Base-by-base conservation (phyloP, 2,888 invertebrate species). In the Scaptodrosophila latifasciaeformis region DNA sequence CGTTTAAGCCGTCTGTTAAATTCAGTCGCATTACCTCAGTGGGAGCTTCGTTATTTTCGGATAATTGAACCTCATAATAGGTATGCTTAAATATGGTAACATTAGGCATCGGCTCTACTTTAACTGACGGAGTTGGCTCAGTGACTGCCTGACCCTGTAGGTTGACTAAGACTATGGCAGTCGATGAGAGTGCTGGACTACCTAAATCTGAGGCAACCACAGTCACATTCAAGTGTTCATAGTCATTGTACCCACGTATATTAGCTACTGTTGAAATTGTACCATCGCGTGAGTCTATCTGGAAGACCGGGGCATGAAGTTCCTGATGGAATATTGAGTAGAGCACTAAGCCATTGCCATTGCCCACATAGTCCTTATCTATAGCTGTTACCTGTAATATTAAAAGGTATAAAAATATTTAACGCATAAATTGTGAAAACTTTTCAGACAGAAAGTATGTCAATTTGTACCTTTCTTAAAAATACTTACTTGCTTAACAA, bases 281-380 rank as follows among this genome's bases (percentile, higher is more conserved):
- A 7, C 96, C 96, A 77, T 95, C 94, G 74, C 95, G 92, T 0
- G 94, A 94, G 82, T 96, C 95, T 46, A 96, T 93, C 15, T 92
- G 88, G 81, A 96, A 95, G 37, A 92, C 84, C 0, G 90, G 86
- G 31, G 89, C 88, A 44, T 83, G 84, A 72, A 90, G 89, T 60
- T 90, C 91, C 60, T 88, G 88, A 57, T 92, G 90, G 0, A 91
- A 90, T 39, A 95, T 87, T 67, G 93, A 92, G 66, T 92, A 96
- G 0, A 95, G 86, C 2, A 96, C 90, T 37, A 95, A 86, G 0
- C 95, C 95, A 78, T 96, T 96, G n/a, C 95, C 95, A 78, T 95
- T 95, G 1, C 93, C 93, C 37, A 91, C 86, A 67, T 93, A 94
- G 83, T 96, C 96, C 10, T 93, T 91, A 85, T 96, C 96, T 63